These are phyloP conservation scores for Agraylea sexmaculata DNA, from an alignment of 1,140 invertebrate species.

Conservation along the genomic window DNA sequence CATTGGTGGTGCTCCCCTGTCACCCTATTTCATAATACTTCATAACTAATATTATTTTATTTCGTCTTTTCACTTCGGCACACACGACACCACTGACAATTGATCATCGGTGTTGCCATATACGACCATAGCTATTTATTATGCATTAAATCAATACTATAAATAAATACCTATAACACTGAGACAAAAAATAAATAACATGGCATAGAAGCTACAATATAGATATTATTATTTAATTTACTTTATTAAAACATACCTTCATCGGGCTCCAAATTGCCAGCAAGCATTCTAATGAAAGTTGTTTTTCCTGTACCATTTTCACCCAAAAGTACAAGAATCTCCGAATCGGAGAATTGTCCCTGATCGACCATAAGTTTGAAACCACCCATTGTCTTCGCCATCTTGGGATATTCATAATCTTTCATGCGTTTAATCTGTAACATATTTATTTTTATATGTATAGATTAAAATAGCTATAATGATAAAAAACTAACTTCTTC, in stretches of 20 bases:
- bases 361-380: constrained; percentile 72
- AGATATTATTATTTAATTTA: neutral
- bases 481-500: constrained; percentile 61
- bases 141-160: constrained; percentile 1
- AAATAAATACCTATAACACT: neutral
- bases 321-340: constrained; percentile 95
- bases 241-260: constrained; percentile 41
- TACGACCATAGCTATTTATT: constrained; percentile 6
- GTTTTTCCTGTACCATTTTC: constrained; percentile 99
- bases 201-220: neutral
- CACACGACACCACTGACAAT: constrained; percentile 23
- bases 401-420: constrained; percentile 88
- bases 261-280: constrained; percentile 89
- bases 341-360: constrained; percentile 98
- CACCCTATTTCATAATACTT: too few species aligned
- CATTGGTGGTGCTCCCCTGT: too few species aligned
- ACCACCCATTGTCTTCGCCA: constrained; percentile 70
- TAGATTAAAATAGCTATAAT: neutral
- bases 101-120: constrained; percentile 24
- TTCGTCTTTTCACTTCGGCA: too few species aligned
- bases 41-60: too few species aligned
- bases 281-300: constrained; percentile 97
- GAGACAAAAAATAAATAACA: neutral
- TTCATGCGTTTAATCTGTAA: constrained; percentile 74
- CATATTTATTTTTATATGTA: neutral